Evolutionary conservation across 2,113 vertebrate genomes (phyloP).

Genomic region (Cynocephalus volans): DNA sequence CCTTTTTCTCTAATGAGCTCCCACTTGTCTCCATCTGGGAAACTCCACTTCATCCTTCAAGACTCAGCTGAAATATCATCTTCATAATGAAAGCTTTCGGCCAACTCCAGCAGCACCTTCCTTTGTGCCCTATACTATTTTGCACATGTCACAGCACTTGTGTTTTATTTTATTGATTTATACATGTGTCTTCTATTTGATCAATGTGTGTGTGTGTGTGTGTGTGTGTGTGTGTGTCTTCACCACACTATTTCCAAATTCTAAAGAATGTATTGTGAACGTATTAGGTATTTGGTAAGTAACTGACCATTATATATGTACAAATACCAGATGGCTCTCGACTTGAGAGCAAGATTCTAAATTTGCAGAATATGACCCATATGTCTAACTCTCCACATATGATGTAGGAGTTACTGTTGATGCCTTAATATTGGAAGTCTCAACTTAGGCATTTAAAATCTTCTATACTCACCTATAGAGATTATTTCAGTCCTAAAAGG

Average conservation of each 20-base stretch:
- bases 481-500: not conserved
- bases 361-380: not conserved
- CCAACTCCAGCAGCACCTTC: accelerated
- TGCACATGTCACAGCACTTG: accelerated
- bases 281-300: not conserved
- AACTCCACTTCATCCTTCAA: not conserved
- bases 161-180: not conserved
- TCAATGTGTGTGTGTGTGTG: not conserved
- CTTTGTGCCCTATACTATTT: not conserved
- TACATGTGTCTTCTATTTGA: not conserved
- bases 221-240: not conserved
- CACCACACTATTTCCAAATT: not conserved
- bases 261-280: not conserved
- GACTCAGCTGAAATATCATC: accelerated
- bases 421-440: not conserved
- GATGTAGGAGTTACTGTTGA: not conserved
- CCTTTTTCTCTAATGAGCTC: too few species aligned
- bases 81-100: not conserved
- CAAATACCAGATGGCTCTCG: not conserved
- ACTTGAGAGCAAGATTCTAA: not conserved
- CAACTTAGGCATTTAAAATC: not conserved
- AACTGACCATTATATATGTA: not conserved
- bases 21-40: not conserved
- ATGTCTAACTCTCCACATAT: not conserved
- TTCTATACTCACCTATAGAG: not conserved